These are phyloP conservation scores for Conger conger DNA, from an alignment of 2,113 vertebrate species.

Conservation along the genomic window DNA sequence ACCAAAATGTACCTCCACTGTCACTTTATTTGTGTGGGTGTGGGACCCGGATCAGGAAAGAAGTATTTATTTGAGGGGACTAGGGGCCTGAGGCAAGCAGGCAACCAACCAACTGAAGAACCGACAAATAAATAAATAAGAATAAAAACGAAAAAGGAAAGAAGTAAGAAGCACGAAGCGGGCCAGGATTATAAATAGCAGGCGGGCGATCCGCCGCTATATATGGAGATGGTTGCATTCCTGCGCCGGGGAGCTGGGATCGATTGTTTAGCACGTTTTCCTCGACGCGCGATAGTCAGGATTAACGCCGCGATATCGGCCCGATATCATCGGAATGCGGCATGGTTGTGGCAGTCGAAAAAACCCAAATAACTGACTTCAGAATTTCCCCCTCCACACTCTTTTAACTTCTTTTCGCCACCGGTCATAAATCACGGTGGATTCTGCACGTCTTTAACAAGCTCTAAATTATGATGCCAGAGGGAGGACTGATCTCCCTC, in stretches of 20 bases:
- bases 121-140: no score
- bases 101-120: neutral
- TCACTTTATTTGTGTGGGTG: no score
- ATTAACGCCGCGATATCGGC: neutral
- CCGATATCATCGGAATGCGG: slow-evolving; percentile 16
- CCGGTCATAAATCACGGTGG: neutral
- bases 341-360: slow-evolving; percentile 26
- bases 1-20: no score
- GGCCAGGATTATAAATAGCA: slow-evolving; percentile 69
- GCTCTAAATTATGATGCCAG: neutral
- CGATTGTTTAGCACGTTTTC: slow-evolving; percentile 52
- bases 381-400: neutral
- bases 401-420: neutral
- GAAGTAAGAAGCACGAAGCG: slow-evolving; percentile 37
- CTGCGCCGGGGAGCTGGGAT: slow-evolving; percentile 35
- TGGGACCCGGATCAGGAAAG: neutral
- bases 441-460: neutral
- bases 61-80: slow-evolving; percentile 24
- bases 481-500: no score
- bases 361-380: slow-evolving; percentile 29
- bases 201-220: slow-evolving; percentile 61
- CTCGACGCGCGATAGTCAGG: slow-evolving; percentile 34
- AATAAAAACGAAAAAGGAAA: slow-evolving; percentile 12
- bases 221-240: slow-evolving; percentile 65
- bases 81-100: neutral